Percentiles rank a stretch among this genome's conserved stretches.
Conservation (phyloP, 2,113 vertebrate species). For the Lophura nycthemera region DNA sequence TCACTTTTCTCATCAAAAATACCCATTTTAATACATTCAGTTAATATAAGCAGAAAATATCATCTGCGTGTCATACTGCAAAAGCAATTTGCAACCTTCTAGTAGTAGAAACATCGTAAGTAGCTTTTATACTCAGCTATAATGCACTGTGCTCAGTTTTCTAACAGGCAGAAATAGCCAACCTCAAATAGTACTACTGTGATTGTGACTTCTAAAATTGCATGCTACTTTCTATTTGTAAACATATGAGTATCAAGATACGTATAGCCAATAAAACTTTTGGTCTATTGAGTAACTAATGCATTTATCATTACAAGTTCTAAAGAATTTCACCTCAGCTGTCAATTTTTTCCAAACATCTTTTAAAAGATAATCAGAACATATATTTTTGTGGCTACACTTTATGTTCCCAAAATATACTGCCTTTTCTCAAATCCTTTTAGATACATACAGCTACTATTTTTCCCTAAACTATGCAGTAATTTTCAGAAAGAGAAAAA, state of each 20-base stretch:
- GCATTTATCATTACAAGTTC: neutral
- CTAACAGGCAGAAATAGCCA: neutral
- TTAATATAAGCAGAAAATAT: conserved; percentile 15
- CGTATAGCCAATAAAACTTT: neutral
- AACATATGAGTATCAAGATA: neutral
- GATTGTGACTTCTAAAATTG: neutral
- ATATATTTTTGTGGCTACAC: neutral
- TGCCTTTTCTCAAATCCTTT: neutral
- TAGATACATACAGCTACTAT: neutral
- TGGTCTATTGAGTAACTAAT: neutral
- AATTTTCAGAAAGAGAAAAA: neutral
- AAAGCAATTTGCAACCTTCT: neutral
- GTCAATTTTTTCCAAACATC: conserved; percentile 10
- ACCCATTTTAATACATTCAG: neutral
- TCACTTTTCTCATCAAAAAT: neutral
- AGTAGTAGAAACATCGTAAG: neutral
- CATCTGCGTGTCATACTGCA: neutral
- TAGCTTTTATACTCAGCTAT: neutral
- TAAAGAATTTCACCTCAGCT: neutral
- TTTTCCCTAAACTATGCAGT: neutral
- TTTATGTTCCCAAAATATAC: neutral
- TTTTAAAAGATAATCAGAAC: conserved; percentile 19
- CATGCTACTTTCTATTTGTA: neutral
- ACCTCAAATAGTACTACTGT: neutral
- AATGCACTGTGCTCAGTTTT: neutral